Base-by-base conservation (phyloP, 1,140 invertebrate species). In the Trichomalopsis sarcophagae region DNA sequence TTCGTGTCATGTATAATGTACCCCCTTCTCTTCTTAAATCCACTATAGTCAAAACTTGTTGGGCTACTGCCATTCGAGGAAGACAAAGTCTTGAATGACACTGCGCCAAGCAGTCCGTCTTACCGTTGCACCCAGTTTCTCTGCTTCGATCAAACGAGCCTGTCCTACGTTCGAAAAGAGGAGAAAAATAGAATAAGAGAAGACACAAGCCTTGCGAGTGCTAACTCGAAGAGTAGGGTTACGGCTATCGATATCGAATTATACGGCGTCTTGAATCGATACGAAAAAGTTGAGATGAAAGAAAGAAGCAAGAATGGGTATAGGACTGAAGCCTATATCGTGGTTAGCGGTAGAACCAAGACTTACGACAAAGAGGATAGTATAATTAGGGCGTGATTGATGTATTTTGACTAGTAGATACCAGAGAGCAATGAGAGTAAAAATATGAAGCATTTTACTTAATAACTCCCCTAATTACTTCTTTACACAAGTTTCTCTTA, bases 241-340 rank as follows among this genome's bases (percentile, higher is more conserved):
- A 92, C 91, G 87, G 88, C 87, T 91, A 92, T 92, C 92, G 91
- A 92, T 93, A 93, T 93, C 91, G 89, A 93, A 93, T 93, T 93
- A 93, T 93, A 91, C 91, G 92, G 89, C 87, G 90, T 91, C 92
- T 92, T 92, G 90, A 92, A 93, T 92, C 89, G 92, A 92, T 91
- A 92, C 86, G 55, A 62, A n/a, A 5, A 62, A 62, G 55, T 21
- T 84, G 47, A 78, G 87, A 85, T 89, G 87, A 89, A 89, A 89
- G 87, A 87, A 89, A 87, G 87, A 87, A 86, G 87, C 81, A 89
- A 83, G 68, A 44, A 40, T 84, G 77, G 50, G 44, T 23, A 33
- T n/a, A 14, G 10, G 47, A 40, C 1, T 27, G 30, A 13, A 75
- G 33, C 40, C 2, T 27, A n/a, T 77, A 6, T 40, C 62, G 76